Evolutionary conservation across 2,888 invertebrate species (phyloP).

Genomic region (Drosophila silvestris): DNA sequence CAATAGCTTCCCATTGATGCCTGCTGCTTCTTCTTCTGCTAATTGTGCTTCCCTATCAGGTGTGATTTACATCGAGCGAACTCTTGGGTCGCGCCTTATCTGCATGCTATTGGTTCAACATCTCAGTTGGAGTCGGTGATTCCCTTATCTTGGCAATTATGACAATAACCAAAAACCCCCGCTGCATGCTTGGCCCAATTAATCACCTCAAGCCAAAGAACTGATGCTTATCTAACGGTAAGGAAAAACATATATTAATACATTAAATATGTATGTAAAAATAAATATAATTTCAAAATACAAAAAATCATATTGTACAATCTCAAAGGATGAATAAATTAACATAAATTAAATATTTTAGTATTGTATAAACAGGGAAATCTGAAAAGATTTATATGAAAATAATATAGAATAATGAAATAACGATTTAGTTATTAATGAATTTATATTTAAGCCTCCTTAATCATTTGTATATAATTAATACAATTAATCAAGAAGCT

Average conservation of each 20-base stretch:
- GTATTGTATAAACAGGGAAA: no score
- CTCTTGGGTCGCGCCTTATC: constrained; percentile 37
- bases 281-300: background rate
- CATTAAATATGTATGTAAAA: background rate
- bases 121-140: constrained; percentile 36
- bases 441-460: no score
- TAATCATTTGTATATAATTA: background rate
- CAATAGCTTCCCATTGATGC: constrained; percentile 1
- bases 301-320: background rate
- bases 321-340: no score
- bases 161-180: constrained; percentile 1
- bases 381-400: no score
- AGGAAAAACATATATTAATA: background rate
- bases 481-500: constrained; percentile 74
- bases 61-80: constrained; percentile 41
- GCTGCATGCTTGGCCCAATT: background rate
- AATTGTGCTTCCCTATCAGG: constrained; percentile 23
- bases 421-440: no score
- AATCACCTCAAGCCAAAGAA: background rate
- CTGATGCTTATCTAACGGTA: background rate
- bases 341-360: no score
- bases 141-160: constrained; percentile 34
- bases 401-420: no score
- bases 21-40: background rate
- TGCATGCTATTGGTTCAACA: constrained; percentile 1